These are phyloP conservation scores for Notiomystis cincta DNA, from an alignment of 2,113 vertebrate genomes.

Conservation along the genomic window DNA sequence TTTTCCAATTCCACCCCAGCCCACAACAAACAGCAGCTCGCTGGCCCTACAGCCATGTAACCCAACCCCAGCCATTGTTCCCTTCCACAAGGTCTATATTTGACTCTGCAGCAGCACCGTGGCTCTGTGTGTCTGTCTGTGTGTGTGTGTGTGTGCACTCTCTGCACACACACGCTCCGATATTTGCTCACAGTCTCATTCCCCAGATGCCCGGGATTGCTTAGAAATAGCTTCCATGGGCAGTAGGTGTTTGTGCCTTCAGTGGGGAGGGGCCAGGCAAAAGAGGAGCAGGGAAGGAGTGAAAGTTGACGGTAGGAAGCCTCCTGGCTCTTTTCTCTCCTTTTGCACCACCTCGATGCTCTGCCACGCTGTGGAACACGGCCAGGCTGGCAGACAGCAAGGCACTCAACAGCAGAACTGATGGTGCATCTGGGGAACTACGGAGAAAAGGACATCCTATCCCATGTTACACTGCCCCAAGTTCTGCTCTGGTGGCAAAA, in stretches of 20 bases:
- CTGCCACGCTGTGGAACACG: neutral
- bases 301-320: slow-evolving; percentile 45
- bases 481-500: neutral
- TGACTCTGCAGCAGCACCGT: slow-evolving; percentile 53
- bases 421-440: neutral
- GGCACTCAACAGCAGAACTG: fast-evolving
- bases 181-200: slow-evolving; percentile 54
- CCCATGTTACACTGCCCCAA: neutral
- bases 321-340: neutral
- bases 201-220: slow-evolving; percentile 50
- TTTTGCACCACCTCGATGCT: neutral
- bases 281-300: neutral
- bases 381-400: neutral
- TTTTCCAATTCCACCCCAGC: slow-evolving; percentile 51
- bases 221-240: slow-evolving; percentile 65
- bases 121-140: neutral
- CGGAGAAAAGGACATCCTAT: neutral
- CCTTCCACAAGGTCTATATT: slow-evolving; percentile 62
- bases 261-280: neutral
- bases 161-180: slow-evolving; percentile 3
- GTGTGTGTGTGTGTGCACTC: neutral
- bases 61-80: slow-evolving; percentile 69
- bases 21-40: slow-evolving; percentile 58
- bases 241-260: slow-evolving; percentile 40
- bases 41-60: slow-evolving; percentile 69